Conservation (phyloP, 2,113 vertebrate genomes). For the Myotis yumanensis region DNA sequence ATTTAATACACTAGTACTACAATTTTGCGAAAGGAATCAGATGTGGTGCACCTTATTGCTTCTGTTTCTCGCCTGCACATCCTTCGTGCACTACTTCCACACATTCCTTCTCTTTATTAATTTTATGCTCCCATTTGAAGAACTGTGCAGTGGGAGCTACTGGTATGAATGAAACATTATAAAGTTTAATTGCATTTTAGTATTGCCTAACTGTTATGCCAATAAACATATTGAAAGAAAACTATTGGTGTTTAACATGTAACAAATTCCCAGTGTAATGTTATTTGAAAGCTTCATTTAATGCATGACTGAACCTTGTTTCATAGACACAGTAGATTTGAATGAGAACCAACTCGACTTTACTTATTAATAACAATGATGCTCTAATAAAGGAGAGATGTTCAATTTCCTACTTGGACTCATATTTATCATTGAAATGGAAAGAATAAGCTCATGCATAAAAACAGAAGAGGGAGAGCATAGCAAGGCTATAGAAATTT, state of each 20-base stretch:
- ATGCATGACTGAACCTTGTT: conserved; percentile 63
- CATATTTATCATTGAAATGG: conserved; percentile 18
- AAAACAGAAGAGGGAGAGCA: conserved; percentile 10
- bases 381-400: conserved; percentile 43
- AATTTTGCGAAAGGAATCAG: neutral
- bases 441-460: conserved; percentile 33
- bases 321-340: conserved; percentile 50
- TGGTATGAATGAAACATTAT: conserved; percentile 42
- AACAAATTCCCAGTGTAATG: conserved; percentile 56
- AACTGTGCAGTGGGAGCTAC: conserved; percentile 39
- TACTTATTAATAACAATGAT: conserved; percentile 48
- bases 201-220: conserved; percentile 65
- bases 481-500: neutral
- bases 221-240: conserved; percentile 70
- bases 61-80: neutral
- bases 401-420: conserved; percentile 31
- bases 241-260: conserved; percentile 67
- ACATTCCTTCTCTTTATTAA: conserved; percentile 13
- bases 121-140: conserved; percentile 39
- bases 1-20: neutral
- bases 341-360: conserved; percentile 46
- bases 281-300: conserved; percentile 74
- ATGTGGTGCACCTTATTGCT: neutral
- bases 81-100: neutral
- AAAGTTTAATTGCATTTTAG: conserved; percentile 71